Conservation (phyloP, 1,140 invertebrate species). For the Phthorimaea operculella region DNA sequence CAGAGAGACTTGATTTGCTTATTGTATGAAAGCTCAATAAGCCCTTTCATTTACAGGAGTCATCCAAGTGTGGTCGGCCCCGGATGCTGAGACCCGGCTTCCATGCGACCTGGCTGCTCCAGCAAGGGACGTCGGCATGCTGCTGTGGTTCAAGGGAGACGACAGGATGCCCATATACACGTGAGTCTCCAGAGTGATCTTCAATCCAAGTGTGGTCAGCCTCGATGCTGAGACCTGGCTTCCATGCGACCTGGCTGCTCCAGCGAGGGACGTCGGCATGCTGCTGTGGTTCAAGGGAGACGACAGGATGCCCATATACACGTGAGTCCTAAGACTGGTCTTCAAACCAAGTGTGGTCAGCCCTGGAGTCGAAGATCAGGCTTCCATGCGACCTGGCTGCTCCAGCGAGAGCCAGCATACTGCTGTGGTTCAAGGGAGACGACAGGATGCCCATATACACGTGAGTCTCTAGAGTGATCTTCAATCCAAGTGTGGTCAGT, state of each 20-base stretch:
- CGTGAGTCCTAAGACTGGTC: too few species aligned
- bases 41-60: slow-evolving; percentile 31
- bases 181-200: too few species aligned
- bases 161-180: slow-evolving; percentile 86
- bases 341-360: slow-evolving; percentile 77
- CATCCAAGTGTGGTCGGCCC: slow-evolving; percentile 76
- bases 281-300: slow-evolving; percentile 89
- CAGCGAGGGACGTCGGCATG: slow-evolving; percentile 76
- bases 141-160: slow-evolving; percentile 87
- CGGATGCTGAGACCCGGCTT: slow-evolving; percentile 77
- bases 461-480: too few species aligned
- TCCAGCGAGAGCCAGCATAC: slow-evolving; percentile 75
- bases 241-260: slow-evolving; percentile 84
- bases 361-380: slow-evolving; percentile 76
- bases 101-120: slow-evolving; percentile 85
- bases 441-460: slow-evolving; percentile 86
- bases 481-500: slow-evolving; percentile 78
- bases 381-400: slow-evolving; percentile 85
- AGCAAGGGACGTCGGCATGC: slow-evolving; percentile 76
- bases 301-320: slow-evolving; percentile 84
- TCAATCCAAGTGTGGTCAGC: slow-evolving; percentile 78
- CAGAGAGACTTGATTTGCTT: too few species aligned
- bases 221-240: slow-evolving; percentile 77
- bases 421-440: slow-evolving; percentile 87
- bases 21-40: not conserved